Evolutionary conservation across 2,797 vertebrate species (phyloP), one percentile per base, ranked within the genome.

Genomic region (Hirundo rustica): DNA sequence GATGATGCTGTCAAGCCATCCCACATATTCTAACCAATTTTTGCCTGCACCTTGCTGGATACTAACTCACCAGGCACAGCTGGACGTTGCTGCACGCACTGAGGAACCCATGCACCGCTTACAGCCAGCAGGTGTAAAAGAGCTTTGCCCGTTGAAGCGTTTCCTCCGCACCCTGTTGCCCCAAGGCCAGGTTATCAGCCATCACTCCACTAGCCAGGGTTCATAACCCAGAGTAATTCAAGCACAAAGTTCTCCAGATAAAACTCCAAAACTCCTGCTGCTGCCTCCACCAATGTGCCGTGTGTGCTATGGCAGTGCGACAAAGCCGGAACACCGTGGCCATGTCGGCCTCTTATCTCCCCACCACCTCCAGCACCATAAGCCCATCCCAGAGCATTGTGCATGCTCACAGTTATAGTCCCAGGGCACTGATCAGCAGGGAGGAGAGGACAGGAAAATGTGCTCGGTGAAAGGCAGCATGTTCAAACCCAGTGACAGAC

Each of bases 101-200:
- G 27, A 50, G 5, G 8, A 78, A 74, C 22, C 40, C 9, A 6
- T 1, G 2, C 2, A 9, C 51, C 0, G 0, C 72, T 78, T 36
- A 25, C 30, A 45, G 45, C 45, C 23, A 3, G 51, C 53, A 62
- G 34, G 36, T 68, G 23, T 2, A 1, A 61, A 74, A 67, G 38
- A 34, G 45, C 42, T 73, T 90, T 0, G 0, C 51, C 58, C 44
- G 65, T 17, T 0, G 0, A 3, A 2, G 47, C 0, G 0, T 64
- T 64, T 61, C 42, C 72, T 73, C 74, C 0, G 4, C 47, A 70
- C 8, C 32, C 44, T 38, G 7, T 14, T 30, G 53, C 53, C 61
- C 72, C 5, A 1, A 34, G 75, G 65, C 30, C 1, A 0, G 58
- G 53, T 73, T 44, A 40, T 51, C 58, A 72, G 51, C 54, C 5